Evolutionary conservation across 2,888 invertebrate genomes (phyloP).

Genomic region (Plagodis pulveraria): DNA sequence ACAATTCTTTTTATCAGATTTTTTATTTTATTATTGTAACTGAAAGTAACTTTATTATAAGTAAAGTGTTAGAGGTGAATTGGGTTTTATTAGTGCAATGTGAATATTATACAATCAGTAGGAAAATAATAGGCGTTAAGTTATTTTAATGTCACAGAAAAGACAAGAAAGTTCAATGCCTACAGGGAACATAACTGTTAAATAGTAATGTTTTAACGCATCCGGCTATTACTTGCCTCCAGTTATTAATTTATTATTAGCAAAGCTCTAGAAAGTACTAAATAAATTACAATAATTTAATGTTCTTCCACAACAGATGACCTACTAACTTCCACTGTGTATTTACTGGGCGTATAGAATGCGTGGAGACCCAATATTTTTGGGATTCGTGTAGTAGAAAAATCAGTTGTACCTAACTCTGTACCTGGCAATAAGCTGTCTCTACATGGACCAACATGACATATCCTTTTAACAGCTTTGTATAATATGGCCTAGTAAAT

Average conservation of each 20-base stretch:
- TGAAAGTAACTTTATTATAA: too few species aligned
- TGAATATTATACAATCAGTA: neutral
- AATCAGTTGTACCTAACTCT: neutral
- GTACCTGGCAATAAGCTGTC: too few species aligned
- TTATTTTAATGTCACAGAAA: neutral
- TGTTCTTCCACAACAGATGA: neutral
- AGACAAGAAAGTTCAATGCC: neutral
- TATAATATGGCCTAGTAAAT: slow-evolving; percentile 8
- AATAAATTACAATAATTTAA: neutral
- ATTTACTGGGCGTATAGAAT: slow-evolving; percentile 10
- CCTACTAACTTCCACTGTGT: neutral
- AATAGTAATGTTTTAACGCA: too few species aligned
- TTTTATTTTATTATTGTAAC: too few species aligned
- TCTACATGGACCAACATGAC: slow-evolving; percentile 4
- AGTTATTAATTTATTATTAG: too few species aligned
- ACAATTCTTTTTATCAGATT: too few species aligned
- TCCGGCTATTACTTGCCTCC: too few species aligned
- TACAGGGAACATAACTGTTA: neutral
- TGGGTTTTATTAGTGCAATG: neutral
- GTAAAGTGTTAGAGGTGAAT: too few species aligned
- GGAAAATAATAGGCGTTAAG: neutral
- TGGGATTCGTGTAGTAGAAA: neutral
- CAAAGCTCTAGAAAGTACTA: neutral
- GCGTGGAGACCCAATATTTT: slow-evolving; percentile 4
- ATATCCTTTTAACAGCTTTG: slow-evolving; percentile 8